These are phyloP conservation scores for Druceiella hillmani DNA, from an alignment of 2,888 invertebrate genomes.

Conservation along the genomic window DNA sequence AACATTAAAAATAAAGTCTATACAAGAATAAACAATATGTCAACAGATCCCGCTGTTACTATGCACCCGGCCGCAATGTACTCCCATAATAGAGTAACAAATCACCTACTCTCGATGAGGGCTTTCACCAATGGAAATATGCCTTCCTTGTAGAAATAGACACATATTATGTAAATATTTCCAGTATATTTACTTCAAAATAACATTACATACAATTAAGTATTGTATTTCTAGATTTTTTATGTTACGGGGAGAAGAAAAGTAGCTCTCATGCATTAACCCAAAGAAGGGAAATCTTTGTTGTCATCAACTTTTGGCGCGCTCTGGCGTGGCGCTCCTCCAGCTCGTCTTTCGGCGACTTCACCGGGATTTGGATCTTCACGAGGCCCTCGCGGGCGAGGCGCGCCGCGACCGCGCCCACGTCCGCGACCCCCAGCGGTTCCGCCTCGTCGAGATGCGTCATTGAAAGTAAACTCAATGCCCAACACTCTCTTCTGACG, in stretches of 20 bases:
- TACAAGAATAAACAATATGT: too few relatives aligned
- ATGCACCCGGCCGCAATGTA: too few relatives aligned
- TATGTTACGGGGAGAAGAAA: constrained; percentile 40
- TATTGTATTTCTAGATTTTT: constrained; percentile 51
- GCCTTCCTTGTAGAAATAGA: constrained; percentile 41
- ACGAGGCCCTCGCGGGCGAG: constrained; percentile 29
- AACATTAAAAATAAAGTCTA: too few relatives aligned
- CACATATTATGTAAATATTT: constrained; percentile 52
- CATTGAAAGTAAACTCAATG: constrained; percentile 84
- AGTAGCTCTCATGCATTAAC: constrained; percentile 56
- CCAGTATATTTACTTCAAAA: constrained; percentile 54
- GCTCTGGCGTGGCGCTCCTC: constrained; percentile 33
- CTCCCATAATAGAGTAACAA: too few relatives aligned
- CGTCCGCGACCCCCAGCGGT: constrained; percentile 59
- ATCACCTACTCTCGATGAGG: too few relatives aligned
- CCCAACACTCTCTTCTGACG: constrained; percentile 81
- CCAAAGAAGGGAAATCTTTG: constrained; percentile 91
- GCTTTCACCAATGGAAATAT: too few relatives aligned
- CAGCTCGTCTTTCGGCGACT: constrained; percentile 28
- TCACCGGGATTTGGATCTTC: constrained; percentile 34
- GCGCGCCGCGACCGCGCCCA: constrained; percentile 46
- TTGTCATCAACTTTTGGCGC: constrained; percentile 93
- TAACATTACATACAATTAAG: constrained; percentile 53
- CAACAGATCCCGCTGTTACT: too few relatives aligned
- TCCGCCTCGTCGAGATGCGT: constrained; percentile 67